These are phyloP conservation scores for Actinopyga echinites DNA, from an alignment of 53 echinoderm and acorn worm species.

Conservation along the genomic window DNA sequence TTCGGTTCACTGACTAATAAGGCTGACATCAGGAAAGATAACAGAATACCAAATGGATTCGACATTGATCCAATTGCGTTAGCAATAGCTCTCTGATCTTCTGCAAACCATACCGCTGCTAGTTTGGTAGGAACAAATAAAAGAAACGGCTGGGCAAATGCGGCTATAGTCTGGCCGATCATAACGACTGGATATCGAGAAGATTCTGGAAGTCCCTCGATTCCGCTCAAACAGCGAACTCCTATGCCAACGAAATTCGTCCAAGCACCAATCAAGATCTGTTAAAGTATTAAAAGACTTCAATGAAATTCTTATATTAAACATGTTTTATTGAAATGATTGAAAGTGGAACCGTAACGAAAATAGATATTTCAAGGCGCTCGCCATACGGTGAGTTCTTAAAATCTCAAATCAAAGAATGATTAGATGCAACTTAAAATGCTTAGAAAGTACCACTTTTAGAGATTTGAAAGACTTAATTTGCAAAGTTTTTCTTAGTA, in stretches of 20 bases:
- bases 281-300: slow-evolving; percentile 54
- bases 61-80: slow-evolving; percentile 88
- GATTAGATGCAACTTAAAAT: no score
- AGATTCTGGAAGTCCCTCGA: slow-evolving; percentile 49
- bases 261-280: slow-evolving; percentile 88
- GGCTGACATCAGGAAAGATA: slow-evolving; percentile 77
- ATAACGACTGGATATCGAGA: slow-evolving; percentile 73
- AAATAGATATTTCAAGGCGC: no score
- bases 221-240: slow-evolving; percentile 67
- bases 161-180: slow-evolving; percentile 83
- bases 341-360: no score
- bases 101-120: slow-evolving; percentile 85
- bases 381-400: no score
- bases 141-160: slow-evolving; percentile 86
- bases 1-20: slow-evolving; percentile 59
- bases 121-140: slow-evolving; percentile 91
- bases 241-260: slow-evolving; percentile 67
- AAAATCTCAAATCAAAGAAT: no score
- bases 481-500: no score
- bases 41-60: slow-evolving; percentile 82
- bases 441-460: no score
- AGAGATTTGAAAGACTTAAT: no score
- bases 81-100: slow-evolving; percentile 74
- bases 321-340: no score
- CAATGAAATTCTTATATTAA: no score